Evolutionary conservation across 2,797 vertebrate genomes (phyloP).

Genomic region (Chiloscyllium punctatum): DNA sequence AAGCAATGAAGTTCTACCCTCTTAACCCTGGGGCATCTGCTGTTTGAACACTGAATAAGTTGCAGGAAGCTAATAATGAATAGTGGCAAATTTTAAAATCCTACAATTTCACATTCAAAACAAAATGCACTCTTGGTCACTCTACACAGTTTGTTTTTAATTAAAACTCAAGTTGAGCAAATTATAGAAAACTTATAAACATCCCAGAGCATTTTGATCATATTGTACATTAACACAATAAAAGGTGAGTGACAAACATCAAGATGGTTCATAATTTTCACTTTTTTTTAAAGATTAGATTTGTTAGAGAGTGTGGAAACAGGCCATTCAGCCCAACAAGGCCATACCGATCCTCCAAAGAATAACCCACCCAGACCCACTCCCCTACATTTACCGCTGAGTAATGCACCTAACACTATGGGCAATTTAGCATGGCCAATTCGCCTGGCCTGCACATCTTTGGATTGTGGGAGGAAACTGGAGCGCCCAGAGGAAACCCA

Average conservation of each 20-base stretch:
- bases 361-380: too few relatives aligned
- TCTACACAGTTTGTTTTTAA: background rate
- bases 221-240: background rate
- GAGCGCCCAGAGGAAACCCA: too few relatives aligned
- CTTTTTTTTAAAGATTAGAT: background rate
- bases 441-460: too few relatives aligned
- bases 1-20: background rate
- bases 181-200: background rate
- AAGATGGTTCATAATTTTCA: background rate
- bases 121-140: background rate
- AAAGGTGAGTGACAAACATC: background rate
- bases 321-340: too few relatives aligned
- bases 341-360: too few relatives aligned
- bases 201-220: background rate
- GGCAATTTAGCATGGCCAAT: too few relatives aligned
- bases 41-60: background rate
- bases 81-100: background rate
- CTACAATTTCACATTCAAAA: background rate
- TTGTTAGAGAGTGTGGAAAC: too few relatives aligned
- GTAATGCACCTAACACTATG: too few relatives aligned
- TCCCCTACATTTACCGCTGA: too few relatives aligned
- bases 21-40: background rate
- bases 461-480: too few relatives aligned
- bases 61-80: background rate
- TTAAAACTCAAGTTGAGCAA: background rate